Evolutionary conservation across 2,113 vertebrate genomes (phyloP), one percentile per base, ranked within the genome.

Genomic region (Grantiella picta): DNA sequence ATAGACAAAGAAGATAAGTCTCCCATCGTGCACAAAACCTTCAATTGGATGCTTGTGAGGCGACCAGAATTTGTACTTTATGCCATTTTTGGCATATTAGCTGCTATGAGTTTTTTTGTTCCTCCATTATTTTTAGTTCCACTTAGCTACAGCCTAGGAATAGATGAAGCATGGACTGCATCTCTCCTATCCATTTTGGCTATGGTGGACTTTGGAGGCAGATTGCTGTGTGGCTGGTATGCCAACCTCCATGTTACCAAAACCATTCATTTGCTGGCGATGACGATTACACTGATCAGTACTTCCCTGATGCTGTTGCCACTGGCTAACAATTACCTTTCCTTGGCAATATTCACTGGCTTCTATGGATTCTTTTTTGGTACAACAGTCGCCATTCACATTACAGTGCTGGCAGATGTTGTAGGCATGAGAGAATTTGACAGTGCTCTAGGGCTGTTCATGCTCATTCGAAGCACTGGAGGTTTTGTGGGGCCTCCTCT

Each of bases 301-400:
- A 93, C 96, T 21, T 97, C 97, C 79, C 83, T 98, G 50, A 76
- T 98, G 79, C 92, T 98, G 71, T 54, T 98, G 54, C 98, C 98
- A 21, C 24, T 98, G 68, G 96, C 98, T 64, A 95, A 93, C 61
- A 95, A 75, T 81, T 98, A 98, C 92, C 91, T 97, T 81, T 91
- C 83, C 40, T 72, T 98, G 66, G 65, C 98, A 94, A 89, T 92
- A 50, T 98, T 98, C 54, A 86, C 94, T 14, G 96, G 85, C 16
- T 95, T 98, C 86, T 98, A 98, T 5, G 98, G 98, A 63, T 98
- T 98, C 93, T 97, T 98, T 95, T 98, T 98, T 18, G 98, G 98
- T 70, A 97, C 98, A 47, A 95, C 97, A 33, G 97, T 98, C 0
- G 97, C 98, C 11, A 71, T 98, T 81, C 97, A 98, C 36, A 63